Evolutionary conservation across 2,113 vertebrate genomes (phyloP).

Genomic region (Mungos mungo): DNA sequence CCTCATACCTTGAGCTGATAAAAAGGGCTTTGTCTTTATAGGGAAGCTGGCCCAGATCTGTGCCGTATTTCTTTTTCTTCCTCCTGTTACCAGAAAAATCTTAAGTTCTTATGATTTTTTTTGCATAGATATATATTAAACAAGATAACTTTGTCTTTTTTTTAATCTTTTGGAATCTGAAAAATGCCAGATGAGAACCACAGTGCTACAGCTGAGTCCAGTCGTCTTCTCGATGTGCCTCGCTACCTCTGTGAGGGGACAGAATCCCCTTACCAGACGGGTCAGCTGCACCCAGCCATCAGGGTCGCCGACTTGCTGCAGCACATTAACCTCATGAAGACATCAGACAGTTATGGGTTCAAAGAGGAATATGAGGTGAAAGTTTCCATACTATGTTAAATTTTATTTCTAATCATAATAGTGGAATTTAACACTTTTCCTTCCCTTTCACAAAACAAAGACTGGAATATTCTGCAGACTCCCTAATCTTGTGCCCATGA

Average conservation of each 20-base stretch:
- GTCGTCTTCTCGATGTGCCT: slow-evolving; percentile 94
- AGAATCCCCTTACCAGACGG: slow-evolving; percentile 97
- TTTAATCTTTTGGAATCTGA: slow-evolving; percentile 73
- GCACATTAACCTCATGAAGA: slow-evolving; percentile 99
- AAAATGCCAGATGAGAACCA: slow-evolving; percentile 94
- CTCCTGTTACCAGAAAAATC: slow-evolving; percentile 27
- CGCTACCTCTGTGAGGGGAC: slow-evolving; percentile 98
- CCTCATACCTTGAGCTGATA: not conserved
- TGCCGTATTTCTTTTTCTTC: not conserved
- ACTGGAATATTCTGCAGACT: not conserved
- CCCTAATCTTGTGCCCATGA: not conserved
- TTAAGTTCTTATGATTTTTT: slow-evolving; percentile 34
- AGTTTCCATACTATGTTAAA: slow-evolving; percentile 48
- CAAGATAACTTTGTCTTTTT: slow-evolving; percentile 77
- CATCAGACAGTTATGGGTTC: slow-evolving; percentile 99
- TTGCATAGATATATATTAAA: slow-evolving; percentile 59
- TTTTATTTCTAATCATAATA: not conserved
- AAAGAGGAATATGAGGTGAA: slow-evolving; percentile 99
- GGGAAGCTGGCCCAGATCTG: not conserved
- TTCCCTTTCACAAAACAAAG: not conserved
- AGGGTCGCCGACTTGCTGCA: slow-evolving; percentile 97
- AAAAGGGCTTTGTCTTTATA: not conserved
- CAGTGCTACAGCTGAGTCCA: slow-evolving; percentile 92
- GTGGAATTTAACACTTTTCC: not conserved
- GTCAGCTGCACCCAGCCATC: slow-evolving; percentile 98